Evolutionary conservation across 64 coral and sea anemone species (phyloP), one percentile per base, ranked within the genome.

Genomic region (Cladopsammia gracilis): DNA sequence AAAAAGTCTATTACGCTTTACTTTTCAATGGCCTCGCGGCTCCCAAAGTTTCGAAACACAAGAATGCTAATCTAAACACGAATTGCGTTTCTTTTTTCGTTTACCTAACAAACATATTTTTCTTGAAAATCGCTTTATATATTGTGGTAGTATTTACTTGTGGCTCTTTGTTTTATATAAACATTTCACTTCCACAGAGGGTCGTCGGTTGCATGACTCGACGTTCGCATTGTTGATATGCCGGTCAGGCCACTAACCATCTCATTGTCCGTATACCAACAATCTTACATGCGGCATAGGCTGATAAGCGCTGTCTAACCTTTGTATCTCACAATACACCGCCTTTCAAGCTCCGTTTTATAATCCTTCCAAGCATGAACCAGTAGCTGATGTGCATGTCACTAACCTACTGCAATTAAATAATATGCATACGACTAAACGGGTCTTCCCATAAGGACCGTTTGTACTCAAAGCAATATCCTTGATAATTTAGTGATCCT

Each of bases 61-160:
- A 84, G 80, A 67, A 84, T 84, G 80, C 80, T 42, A 84, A 43
- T 75, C 62, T 22, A 46, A 68, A 62, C 11, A 22, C 60, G 14
- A 48, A 65, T 67, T 68, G 18, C 46, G 46, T 84, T 82, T 84
- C 61, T 16, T 10, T 84, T 18, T 67, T 49, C 62, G 80, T 84
- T 84, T 84, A 84, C 58, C 80, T 46, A 50, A 84, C 80, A 84
- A 84, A 84, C 80, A 84, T 84, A 84, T 84, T 84, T 75, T 84
- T 84, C 80, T 44, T 67, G 62, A 62, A 84, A 84, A 84, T 84
- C 80, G 80, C 80, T 84, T 84, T 84, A 84, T 67, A 68, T 67
- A 84, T 84, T 84, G 80, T 84, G 7, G 80, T 24, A 45, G 80
- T 84, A 84, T 84, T 84, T 84, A 84, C 60, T 66, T 84, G 80